These are phyloP conservation scores for Cassiopea andromeda DNA, from an alignment of 30 jellyfish, hydroid and myxozoan genomes.

Conservation along the genomic window DNA sequence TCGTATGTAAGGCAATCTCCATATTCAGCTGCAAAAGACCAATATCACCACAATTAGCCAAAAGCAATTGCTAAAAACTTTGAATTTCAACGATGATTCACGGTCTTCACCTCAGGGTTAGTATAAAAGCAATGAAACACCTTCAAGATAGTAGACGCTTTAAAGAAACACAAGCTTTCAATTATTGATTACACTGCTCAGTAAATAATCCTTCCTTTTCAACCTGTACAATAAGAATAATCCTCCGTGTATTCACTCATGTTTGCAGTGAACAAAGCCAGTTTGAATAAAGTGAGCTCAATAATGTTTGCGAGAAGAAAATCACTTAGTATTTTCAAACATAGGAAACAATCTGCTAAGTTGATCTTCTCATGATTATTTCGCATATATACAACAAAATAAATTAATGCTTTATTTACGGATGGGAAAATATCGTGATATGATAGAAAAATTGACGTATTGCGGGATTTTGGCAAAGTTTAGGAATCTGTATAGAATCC, in stretches of 20 bases:
- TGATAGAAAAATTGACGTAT: too few relatives aligned
- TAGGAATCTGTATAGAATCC: too few relatives aligned
- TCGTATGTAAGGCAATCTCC: not conserved
- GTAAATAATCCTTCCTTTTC: slow-evolving; percentile 48
- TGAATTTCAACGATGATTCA: not conserved
- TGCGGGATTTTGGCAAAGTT: too few relatives aligned
- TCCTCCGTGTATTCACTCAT: not conserved
- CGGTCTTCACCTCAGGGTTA: not conserved
- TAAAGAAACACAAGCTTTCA: slow-evolving; percentile 13
- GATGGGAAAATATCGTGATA: too few relatives aligned
- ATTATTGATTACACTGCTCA: slow-evolving; percentile 34
- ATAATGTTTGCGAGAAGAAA: not conserved
- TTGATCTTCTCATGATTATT: not conserved
- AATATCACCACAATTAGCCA: too few relatives aligned
- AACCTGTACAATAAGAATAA: slow-evolving; percentile 6
- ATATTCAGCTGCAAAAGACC: slow-evolving; percentile 1
- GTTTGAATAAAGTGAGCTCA: not conserved
- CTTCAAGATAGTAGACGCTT: not conserved
- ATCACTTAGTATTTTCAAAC: not conserved
- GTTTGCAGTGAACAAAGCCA: not conserved
- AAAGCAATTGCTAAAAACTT: not conserved
- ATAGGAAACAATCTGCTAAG: not conserved
- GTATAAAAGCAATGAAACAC: not conserved
- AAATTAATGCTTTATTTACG: not conserved
- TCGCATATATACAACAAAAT: not conserved